Percentiles rank a stretch among this genome's conserved stretches.
phyloP scores from a whole-genome alignment of 1,140 invertebrate genomes.

The Ladona fulva region DNA sequence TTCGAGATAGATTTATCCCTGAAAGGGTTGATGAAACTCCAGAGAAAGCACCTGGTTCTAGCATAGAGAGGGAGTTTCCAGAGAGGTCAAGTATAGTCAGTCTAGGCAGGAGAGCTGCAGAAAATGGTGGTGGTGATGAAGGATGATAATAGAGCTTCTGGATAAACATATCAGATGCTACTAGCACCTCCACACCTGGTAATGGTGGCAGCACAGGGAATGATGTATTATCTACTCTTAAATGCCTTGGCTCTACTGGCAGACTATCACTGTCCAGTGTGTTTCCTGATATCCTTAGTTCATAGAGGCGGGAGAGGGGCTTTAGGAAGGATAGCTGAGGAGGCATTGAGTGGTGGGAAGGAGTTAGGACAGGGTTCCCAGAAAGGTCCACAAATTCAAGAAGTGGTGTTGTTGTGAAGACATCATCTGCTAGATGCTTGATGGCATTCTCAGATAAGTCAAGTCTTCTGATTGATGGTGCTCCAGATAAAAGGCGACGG shows the following conservation, averaged over 20 bases:
- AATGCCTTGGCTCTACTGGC: conserved; percentile 27
- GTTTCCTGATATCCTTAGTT: conserved; percentile 67
- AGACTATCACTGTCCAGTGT: conserved; percentile 46
- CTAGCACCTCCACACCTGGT: conserved; percentile 52
- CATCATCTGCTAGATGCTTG: conserved; percentile 55
- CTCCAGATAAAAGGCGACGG: conserved; percentile 52
- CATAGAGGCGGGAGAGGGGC: conserved; percentile 59
- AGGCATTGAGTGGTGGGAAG: conserved; percentile 48
- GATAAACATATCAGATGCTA: conserved; percentile 11
- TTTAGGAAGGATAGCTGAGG: conserved; percentile 28
- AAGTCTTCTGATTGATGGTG: conserved; percentile 63
- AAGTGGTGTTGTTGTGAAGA: conserved; percentile 57
- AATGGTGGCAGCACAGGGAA: conserved; percentile 50
- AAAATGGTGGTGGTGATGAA: neutral
- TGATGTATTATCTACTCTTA: conserved; percentile 63
- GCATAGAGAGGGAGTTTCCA: conserved; percentile 56
- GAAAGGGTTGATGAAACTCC: conserved; percentile 56
- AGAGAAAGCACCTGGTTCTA: conserved; percentile 64
- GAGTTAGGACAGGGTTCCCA: conserved; percentile 53
- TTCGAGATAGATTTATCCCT: conserved; percentile 66
- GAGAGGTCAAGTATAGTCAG: conserved; percentile 68
- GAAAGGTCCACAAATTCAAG: conserved; percentile 72
- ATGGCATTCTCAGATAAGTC: conserved; percentile 73
- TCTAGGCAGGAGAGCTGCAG: conserved; percentile 44
- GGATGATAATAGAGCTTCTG: neutral